These are phyloP conservation scores for Pandemis cinnamomeana DNA, from an alignment of 2,888 invertebrate species.

Conservation along the genomic window DNA sequence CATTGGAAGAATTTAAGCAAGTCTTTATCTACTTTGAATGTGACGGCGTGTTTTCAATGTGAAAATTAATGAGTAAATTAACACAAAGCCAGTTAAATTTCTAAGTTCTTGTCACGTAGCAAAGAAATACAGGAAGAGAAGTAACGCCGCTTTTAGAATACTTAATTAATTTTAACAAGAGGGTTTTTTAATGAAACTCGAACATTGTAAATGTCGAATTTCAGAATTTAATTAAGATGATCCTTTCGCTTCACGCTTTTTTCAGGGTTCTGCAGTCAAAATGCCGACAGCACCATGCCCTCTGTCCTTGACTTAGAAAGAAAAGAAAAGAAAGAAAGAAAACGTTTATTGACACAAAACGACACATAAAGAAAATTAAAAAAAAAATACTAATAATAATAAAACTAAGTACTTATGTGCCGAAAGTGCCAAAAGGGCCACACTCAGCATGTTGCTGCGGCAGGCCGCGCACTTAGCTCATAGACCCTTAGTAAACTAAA, in stretches of 20 bases:
- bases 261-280: background rate
- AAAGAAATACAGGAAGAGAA: conserved; percentile 20
- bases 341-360: too few species aligned
- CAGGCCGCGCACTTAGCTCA: too few species aligned
- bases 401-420: too few species aligned
- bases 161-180: conserved; percentile 24
- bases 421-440: too few species aligned
- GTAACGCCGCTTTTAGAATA: conserved; percentile 25
- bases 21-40: conserved; percentile 1
- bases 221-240: background rate
- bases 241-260: conserved; percentile 1
- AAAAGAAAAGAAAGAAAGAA: too few species aligned
- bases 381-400: too few species aligned
- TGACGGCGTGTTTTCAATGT: conserved; percentile 27
- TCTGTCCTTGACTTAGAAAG: too few species aligned
- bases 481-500: too few species aligned
- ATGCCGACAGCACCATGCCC: too few species aligned
- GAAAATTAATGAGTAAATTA: conserved; percentile 18
- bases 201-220: conserved; percentile 7
- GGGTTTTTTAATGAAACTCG: conserved; percentile 13
- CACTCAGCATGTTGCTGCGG: too few species aligned
- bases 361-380: too few species aligned
- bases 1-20: background rate
- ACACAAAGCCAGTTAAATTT: conserved; percentile 17
- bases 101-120: conserved; percentile 27